These are phyloP conservation scores for Pantala flavescens DNA, from an alignment of 1,140 invertebrate genomes.

Conservation along the genomic window DNA sequence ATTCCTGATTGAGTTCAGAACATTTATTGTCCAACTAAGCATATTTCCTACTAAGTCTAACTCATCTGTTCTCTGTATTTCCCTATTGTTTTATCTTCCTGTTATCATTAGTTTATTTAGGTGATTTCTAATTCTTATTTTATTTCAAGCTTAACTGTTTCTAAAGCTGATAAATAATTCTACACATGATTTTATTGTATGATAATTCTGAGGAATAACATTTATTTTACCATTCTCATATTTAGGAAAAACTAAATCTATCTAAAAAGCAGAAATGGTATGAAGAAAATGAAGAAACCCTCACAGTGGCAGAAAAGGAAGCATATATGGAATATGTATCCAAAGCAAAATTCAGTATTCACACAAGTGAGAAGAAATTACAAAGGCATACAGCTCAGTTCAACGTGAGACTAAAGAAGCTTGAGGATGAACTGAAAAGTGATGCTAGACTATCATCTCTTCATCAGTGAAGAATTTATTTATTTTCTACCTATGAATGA, in stretches of 20 bases:
- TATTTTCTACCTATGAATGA: too few relatives aligned
- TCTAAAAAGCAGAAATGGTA: conserved; percentile 39
- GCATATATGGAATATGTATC: conserved; percentile 32
- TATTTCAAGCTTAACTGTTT: too few relatives aligned
- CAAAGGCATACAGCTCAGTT: conserved; percentile 28
- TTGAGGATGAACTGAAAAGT: neutral
- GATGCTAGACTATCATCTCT: neutral
- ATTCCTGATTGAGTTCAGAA: too few relatives aligned
- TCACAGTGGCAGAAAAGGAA: conserved; percentile 35
- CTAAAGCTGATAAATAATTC: conserved; percentile 18
- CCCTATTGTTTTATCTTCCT: too few relatives aligned
- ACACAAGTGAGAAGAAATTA: conserved; percentile 36
- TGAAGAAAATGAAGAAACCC: conserved; percentile 32
- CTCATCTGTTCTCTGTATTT: too few relatives aligned
- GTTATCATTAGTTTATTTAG: conserved; percentile 14
- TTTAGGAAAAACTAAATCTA: conserved; percentile 24
- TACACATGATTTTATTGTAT: conserved; percentile 18
- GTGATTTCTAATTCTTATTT: conserved; percentile 10
- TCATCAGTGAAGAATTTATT: too few relatives aligned
- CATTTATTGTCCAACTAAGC: too few relatives aligned
- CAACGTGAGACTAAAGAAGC: neutral
- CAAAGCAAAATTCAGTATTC: conserved; percentile 33
- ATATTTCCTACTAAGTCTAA: too few relatives aligned
- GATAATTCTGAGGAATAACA: conserved; percentile 14
- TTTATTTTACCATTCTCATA: neutral